Base-by-base conservation (phyloP, 1,140 invertebrate species). In the Episyrphus balteatus region DNA sequence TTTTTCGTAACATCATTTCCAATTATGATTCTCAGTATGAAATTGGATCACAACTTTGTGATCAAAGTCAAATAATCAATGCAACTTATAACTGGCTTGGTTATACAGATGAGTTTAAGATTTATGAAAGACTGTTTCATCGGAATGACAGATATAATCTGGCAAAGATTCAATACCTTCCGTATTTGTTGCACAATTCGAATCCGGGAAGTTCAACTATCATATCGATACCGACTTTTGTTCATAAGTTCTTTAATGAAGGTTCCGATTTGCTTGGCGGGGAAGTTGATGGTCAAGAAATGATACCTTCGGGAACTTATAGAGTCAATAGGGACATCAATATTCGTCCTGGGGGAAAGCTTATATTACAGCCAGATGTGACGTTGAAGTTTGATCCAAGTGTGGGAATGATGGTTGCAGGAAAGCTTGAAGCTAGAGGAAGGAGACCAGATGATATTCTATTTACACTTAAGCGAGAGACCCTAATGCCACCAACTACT, bases 351-450 rank as follows among this genome's bases (percentile, higher is more conserved):
- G 86, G 85, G 18, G 91, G 90, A 11, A 88, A 85, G 61, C 70
- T 98, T 10, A 85, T 84, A 1, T 71, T 97, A 12, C 79, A 89
- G 34, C 82, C 89, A 2, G 92, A 91, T 1, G 91, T 94, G 0
- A 87, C 81, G 0, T 70, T 99, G 3, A 79, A 80, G 52, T 92
- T 92, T 71, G 84, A 88, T 41, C 84, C 92, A 39, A 84, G 88
- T 31, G 83, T 98, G 37, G 96, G 96, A 13, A 92, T 99, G 76
- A 93, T 99, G 83, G 83, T 98, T 3, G 90, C 91, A 33, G 93
- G 93, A 6, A 82, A 84, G 61, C 65, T 98, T 31, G 86, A 92
- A 55, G 88, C 88, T 1, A 74, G 81, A 54, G 88, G 88, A 1
- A 78, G 78, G 46, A 72, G 78, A 19, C 84, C 84, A 0, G 84